Base-by-base conservation (phyloP, 2,113 vertebrate genomes). In the Chionomys nivalis region DNA sequence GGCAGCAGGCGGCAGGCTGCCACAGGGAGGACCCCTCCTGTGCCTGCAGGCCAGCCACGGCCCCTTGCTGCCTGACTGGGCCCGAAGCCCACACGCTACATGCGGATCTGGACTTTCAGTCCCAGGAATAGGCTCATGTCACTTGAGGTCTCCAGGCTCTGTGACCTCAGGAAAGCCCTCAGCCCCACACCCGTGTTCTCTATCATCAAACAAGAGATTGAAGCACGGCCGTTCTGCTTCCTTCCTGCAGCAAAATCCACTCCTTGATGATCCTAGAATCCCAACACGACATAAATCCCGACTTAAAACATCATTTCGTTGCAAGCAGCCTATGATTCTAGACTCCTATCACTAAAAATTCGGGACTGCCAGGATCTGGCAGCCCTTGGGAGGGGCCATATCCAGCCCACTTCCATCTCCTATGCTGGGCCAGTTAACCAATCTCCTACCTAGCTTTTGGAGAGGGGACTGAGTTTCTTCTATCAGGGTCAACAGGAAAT, bases 21-120 rank as follows among this genome's bases (percentile, higher is more conserved):
- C 93, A 87, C 95, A 23, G 21, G 8, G 94, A 97, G 95, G 97
- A 97, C 96, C 97, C 96, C 96, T 97, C 93, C 95, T 93, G 94
- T 89, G 97, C 94, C 88, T 91, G 87, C 82, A 94, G 97, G 97
- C 95, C 91, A 96, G 88, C 73, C 44, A 0, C 23, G 42, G 83
- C 90, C 78, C 94, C 92, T 78, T 68, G 86, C 92, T 87, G 92
- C 88, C 96, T 92, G 39, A 65, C 49, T 81, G 90, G 90, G 81
- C 94, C 88, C 73, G 55, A 11, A 75, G 86, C 87, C 96, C 65
- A 93, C 58, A 90, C 65, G 55, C 79, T 49, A 7, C 39, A 23
- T 39, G 75, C 47, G 82, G 81, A 93, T 90, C 87, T 91, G 73
- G 72, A 1, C 17, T 89, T 94, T 93, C 61, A 66, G 47, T 81